These are phyloP conservation scores for Aphrophora alni DNA, from an alignment of 2,888 invertebrate genomes.

Conservation along the genomic window DNA sequence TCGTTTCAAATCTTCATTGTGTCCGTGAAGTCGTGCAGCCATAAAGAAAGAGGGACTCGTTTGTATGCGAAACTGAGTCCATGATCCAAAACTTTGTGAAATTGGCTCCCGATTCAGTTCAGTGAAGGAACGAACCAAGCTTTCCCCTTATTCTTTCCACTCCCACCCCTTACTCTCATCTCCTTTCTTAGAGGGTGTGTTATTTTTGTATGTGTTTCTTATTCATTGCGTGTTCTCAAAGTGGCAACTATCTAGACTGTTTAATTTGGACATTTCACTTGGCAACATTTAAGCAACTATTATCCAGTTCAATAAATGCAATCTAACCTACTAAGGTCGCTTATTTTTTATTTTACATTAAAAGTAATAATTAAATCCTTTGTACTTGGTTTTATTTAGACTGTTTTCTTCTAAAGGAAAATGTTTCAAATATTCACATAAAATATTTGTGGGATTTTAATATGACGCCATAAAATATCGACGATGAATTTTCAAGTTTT, in stretches of 20 bases:
- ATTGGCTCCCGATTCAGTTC: conserved; percentile 62
- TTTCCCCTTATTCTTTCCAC: conserved; percentile 56
- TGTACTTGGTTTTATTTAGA: too few species aligned
- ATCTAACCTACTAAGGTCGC: too few species aligned
- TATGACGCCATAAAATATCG: too few species aligned
- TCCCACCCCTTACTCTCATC: conserved; percentile 40
- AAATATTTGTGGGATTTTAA: too few species aligned
- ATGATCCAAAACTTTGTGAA: conserved; percentile 51
- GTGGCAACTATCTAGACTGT: not conserved
- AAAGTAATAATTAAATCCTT: too few species aligned
- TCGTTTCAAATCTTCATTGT: conserved; percentile 11
- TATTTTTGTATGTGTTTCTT: conserved; percentile 4
- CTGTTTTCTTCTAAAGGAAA: too few species aligned
- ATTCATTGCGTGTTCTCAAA: not conserved
- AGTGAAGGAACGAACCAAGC: conserved; percentile 61
- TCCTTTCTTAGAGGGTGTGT: not conserved
- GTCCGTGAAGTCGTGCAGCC: not conserved
- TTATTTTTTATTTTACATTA: too few species aligned
- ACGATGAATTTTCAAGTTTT: too few species aligned
- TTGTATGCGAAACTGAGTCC: conserved; percentile 39
- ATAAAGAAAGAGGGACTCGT: conserved; percentile 31
- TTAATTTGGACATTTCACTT: not conserved
- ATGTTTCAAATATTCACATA: too few species aligned
- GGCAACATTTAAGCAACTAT: too few species aligned
- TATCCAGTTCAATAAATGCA: too few species aligned